A percentile compares a stretch with the other conserved stretches of the same genome.
These are phyloP conservation scores for Lamellibrachia satsuma DNA, from an alignment of 2,888 invertebrate genomes.

Conservation along the genomic window DNA sequence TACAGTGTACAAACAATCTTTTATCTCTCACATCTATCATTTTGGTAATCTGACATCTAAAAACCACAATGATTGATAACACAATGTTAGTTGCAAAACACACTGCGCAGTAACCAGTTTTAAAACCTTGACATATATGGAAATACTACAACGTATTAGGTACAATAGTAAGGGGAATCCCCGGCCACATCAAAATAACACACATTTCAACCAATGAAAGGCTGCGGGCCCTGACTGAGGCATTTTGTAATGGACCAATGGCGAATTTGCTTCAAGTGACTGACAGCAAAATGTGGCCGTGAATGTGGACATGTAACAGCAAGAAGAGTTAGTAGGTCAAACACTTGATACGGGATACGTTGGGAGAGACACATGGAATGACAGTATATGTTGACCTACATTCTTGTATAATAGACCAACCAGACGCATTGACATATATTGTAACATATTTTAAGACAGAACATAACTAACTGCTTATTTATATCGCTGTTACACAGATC, in stretches of 20 bases:
- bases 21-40: not conserved
- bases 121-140: not conserved
- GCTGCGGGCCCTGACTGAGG: not conserved
- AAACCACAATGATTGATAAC: not conserved
- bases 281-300: not conserved
- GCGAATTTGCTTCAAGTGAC: not conserved
- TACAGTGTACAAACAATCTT: not conserved
- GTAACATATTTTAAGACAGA: not conserved
- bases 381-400: not conserved
- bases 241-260: conserved; percentile 4
- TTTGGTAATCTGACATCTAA: conserved; percentile 5
- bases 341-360: not conserved
- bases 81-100: not conserved
- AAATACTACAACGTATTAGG: not conserved
- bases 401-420: not conserved
- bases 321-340: not conserved
- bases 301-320: not conserved
- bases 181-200: not conserved
- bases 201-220: not conserved
- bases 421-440: not conserved
- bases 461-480: not conserved
- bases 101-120: not conserved
- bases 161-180: not conserved
- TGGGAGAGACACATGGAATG: not conserved
- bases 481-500: not conserved